Base-by-base conservation (phyloP, 2,113 vertebrate genomes). In the Nothocercus nigrocapillus region DNA sequence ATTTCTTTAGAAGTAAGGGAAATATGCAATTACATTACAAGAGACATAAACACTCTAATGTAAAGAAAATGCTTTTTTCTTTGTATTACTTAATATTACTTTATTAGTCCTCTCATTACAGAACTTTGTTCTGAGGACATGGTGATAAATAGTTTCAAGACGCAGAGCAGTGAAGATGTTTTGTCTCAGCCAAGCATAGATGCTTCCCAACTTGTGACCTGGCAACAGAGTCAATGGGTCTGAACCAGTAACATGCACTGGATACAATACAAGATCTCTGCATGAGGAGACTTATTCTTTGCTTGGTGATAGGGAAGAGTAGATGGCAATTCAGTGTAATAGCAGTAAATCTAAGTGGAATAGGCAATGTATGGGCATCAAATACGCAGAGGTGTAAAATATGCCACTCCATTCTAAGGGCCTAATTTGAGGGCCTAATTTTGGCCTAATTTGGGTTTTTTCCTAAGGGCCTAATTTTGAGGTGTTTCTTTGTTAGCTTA, bases 211-310 rank as follows among this genome's bases (percentile, higher is more conserved):
- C 11, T 38, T 82, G 36, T 92, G 62, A 62, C 30, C 19, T 61
- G 22, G 28, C 68, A 78, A 14, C 7, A 38, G 38, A 62, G 34
- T 15, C 15, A 17, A 11, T 28, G 22, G 18, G 22, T 15, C 32
- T 20, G 20, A 21, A 22, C 19, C 34, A 62, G 34, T 8, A 69
- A 6, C 16, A 18, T 8, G 13, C 11, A 47, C 2, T 12, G 12
- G 4, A 25, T 0, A 0, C 5, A 45, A 18, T 13, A 40, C 4
- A 18, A 15, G 22, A 32, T 20, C 9, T 80, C 22, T 92, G 25
- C 11, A 7, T 11, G 28, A 58, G 59, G 16, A 62, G 7, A 3
- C 7, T 15, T 73, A 14, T 19, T 68, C 32, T n/a, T 84, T 24
- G 44, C 20, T 22, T 58, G 11, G 13, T 82, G 34, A 8, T 49